Evolutionary conservation across 2,113 vertebrate species (phyloP).

Genomic region (Brachypteracias leptosomus): DNA sequence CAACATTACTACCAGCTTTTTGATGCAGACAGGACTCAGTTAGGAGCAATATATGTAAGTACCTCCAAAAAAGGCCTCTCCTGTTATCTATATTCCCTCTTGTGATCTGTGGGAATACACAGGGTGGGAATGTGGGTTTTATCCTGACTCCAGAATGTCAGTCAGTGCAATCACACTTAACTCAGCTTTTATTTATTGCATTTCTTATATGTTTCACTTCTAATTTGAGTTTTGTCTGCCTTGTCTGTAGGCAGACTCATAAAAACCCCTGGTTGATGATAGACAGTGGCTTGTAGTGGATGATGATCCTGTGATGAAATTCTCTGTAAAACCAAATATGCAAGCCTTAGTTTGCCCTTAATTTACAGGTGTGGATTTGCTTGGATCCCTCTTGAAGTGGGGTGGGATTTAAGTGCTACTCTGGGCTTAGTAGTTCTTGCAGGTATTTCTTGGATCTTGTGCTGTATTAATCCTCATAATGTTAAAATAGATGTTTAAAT

Average conservation of each 20-base stretch:
- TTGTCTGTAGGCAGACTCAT: neutral
- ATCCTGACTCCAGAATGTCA: neutral
- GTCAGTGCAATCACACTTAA: neutral
- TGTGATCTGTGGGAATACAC: neutral
- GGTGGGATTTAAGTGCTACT: neutral
- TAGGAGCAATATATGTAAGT: slow-evolving; percentile 98
- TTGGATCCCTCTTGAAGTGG: neutral
- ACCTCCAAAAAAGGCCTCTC: neutral
- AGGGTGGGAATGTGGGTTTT: neutral
- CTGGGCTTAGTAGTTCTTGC: neutral
- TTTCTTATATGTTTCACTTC: neutral
- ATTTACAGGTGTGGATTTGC: neutral
- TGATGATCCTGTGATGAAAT: neutral
- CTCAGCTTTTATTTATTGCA: neutral
- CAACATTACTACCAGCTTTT: slow-evolving; percentile 97
- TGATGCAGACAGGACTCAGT: slow-evolving; percentile 91
- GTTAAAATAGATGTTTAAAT: neutral
- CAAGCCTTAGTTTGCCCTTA: neutral
- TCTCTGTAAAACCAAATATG: neutral
- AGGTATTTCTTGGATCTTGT: neutral
- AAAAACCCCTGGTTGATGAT: neutral
- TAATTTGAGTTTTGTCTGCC: neutral
- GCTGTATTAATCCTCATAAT: neutral
- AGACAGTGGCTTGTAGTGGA: neutral
- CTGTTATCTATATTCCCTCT: neutral